Evolutionary conservation across 2,113 vertebrate genomes (phyloP).

Genomic region (Lycocorax pyrrhopterus): DNA sequence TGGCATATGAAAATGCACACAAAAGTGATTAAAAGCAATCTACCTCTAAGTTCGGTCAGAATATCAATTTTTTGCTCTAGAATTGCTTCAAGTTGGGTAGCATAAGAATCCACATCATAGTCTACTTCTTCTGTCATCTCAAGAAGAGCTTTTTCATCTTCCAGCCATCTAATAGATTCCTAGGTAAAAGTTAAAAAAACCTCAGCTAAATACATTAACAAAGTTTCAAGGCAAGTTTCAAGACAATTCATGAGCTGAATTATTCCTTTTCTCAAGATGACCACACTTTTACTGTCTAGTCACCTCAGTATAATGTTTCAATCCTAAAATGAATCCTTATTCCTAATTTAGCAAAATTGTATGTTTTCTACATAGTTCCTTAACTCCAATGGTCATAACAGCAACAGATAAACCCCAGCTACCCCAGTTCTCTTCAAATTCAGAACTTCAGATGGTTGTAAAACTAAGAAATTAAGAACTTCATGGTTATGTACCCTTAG

Average conservation of each 20-base stretch:
- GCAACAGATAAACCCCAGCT: not conserved
- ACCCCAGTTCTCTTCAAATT: not conserved
- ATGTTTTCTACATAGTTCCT: not conserved
- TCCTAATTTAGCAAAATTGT: not conserved
- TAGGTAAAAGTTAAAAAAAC: slow-evolving; percentile 43
- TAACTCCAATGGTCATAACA: not conserved
- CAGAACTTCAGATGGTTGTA: not conserved
- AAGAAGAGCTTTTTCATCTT: slow-evolving; percentile 92
- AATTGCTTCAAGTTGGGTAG: slow-evolving; percentile 92
- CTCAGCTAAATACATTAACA: not conserved
- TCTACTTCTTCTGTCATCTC: slow-evolving; percentile 98
- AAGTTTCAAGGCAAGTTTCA: not conserved
- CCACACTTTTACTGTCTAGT: not conserved
- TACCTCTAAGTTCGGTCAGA: slow-evolving; percentile 90
- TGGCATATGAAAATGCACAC: not conserved
- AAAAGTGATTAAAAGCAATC: slow-evolving; percentile 4
- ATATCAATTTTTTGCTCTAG: slow-evolving; percentile 95
- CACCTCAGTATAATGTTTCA: not conserved
- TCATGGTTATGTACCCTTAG: not conserved
- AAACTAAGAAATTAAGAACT: not conserved
- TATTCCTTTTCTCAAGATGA: not conserved
- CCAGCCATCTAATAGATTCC: slow-evolving; percentile 94
- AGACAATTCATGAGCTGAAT: not conserved
- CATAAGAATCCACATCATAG: slow-evolving; percentile 92
- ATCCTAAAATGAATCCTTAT: not conserved